A percentile compares a stretch with the other conserved stretches of the same genome.
phyloP scores from a whole-genome alignment of 2,113 vertebrate genomes.

The Oophaga pumilio region DNA sequence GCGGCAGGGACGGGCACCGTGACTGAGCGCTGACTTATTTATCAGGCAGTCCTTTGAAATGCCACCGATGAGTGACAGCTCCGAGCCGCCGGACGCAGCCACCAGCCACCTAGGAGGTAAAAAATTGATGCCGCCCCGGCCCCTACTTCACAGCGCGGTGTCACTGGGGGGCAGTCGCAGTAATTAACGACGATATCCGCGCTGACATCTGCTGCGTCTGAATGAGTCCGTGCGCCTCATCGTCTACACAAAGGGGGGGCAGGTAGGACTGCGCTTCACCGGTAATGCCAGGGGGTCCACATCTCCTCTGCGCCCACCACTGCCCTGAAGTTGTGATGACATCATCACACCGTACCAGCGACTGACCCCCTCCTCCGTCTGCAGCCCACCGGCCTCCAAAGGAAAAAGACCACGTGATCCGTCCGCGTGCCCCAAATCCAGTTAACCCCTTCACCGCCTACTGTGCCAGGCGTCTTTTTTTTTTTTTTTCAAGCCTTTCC shows the following conservation, averaged over 20 bases:
- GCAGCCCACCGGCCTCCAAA: neutral
- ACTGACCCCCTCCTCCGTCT: constrained; percentile 7
- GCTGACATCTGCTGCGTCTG: neutral
- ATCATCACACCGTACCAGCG: neutral
- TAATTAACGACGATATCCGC: neutral
- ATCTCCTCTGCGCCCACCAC: neutral
- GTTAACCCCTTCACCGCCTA: neutral
- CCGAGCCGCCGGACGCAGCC: neutral
- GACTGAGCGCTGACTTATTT: too few relatives aligned
- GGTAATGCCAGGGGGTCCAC: neutral
- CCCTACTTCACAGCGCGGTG: neutral
- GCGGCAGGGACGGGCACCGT: too few relatives aligned
- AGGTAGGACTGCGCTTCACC: neutral
- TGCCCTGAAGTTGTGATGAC: neutral
- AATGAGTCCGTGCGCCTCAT: neutral
- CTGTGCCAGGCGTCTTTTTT: neutral
- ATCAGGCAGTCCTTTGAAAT: too few relatives aligned
- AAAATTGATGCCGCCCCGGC: neutral
- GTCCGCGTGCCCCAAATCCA: neutral
- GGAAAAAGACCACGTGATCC: neutral
- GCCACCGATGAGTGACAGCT: neutral
- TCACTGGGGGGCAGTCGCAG: neutral
- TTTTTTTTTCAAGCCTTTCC: neutral
- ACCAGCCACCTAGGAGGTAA: too few relatives aligned
- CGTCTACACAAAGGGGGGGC: neutral